Conservation (phyloP, 1,140 invertebrate genomes). For the Sminthurinus signatus region DNA sequence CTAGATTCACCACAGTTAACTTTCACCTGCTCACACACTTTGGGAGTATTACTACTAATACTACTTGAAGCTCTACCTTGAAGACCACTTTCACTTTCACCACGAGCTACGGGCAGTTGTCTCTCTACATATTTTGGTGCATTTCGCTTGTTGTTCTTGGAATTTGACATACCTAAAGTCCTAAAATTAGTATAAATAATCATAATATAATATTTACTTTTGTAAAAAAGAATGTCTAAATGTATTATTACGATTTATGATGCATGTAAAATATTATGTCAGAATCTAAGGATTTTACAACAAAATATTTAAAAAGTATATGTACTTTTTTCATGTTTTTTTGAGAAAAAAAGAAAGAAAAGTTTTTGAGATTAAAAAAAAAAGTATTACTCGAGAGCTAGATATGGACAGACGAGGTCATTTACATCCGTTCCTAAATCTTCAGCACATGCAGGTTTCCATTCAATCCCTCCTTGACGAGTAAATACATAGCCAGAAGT, state of each 20-base stretch:
- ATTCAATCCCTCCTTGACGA: not conserved
- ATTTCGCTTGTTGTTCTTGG: not conserved
- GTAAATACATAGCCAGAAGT: constrained; percentile 10
- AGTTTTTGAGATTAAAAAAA: not conserved
- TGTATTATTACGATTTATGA: too few species aligned
- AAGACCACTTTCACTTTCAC: too few species aligned
- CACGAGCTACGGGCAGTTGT: too few species aligned
- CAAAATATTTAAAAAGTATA: not conserved
- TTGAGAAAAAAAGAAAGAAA: not conserved
- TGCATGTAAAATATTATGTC: not conserved
- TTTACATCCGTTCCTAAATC: constrained; percentile 6
- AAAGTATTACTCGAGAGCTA: not conserved
- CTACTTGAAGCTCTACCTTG: not conserved
- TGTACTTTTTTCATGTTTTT: too few species aligned
- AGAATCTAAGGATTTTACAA: not conserved
- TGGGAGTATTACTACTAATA: not conserved
- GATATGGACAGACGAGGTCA: constrained; percentile 9
- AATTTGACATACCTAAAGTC: not conserved
- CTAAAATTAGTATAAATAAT: not conserved
- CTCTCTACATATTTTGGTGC: not conserved
- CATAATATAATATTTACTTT: too few species aligned
- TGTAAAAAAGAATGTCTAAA: too few species aligned
- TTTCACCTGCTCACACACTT: not conserved
- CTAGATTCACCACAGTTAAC: constrained; percentile 5
- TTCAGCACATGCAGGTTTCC: constrained; percentile 16